Evolutionary conservation across 2,888 invertebrate genomes (phyloP).

Genomic region (Seira sanloemensis): DNA sequence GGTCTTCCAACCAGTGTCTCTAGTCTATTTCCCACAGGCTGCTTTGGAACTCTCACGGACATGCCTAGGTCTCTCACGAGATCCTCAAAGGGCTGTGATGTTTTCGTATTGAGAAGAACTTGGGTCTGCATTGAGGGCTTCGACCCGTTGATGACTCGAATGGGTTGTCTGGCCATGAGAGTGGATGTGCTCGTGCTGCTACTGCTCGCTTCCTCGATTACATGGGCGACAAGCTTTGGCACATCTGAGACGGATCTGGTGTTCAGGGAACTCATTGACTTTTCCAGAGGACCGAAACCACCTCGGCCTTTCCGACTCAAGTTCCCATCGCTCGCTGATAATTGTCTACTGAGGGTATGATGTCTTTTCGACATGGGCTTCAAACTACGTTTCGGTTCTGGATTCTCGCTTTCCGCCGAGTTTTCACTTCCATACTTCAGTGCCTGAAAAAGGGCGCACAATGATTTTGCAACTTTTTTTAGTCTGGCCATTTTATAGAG

Average conservation of each 20-base stretch:
- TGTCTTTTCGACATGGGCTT: background rate
- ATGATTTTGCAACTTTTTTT: constrained; percentile 51
- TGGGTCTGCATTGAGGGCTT: constrained; percentile 94
- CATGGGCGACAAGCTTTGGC: constrained; percentile 62
- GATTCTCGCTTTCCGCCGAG: constrained; percentile 20
- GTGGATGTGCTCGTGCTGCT: constrained; percentile 78
- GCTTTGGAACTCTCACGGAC: constrained; percentile 83
- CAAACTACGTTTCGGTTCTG: background rate
- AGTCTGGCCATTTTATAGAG: constrained; percentile 53
- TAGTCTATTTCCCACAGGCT: constrained; percentile 91
- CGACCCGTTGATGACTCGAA: constrained; percentile 95
- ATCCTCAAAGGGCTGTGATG: constrained; percentile 95
- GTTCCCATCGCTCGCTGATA: constrained; percentile 56
- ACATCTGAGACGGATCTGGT: constrained; percentile 55
- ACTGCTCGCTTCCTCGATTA: constrained; percentile 54
- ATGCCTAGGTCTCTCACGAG: constrained; percentile 94
- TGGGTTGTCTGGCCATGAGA: constrained; percentile 86
- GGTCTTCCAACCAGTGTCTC: constrained; percentile 94
- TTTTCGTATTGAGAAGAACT: constrained; percentile 92
- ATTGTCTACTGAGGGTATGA: constrained; percentile 14
- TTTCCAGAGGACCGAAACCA: background rate
- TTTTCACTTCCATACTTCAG: constrained; percentile 63
- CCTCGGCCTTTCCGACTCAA: background rate
- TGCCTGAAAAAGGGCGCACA: constrained; percentile 69
- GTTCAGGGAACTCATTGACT: constrained; percentile 39